Evolutionary conservation across 2,113 vertebrate species (phyloP).

Genomic region (Syngnathoides biaculeatus): DNA sequence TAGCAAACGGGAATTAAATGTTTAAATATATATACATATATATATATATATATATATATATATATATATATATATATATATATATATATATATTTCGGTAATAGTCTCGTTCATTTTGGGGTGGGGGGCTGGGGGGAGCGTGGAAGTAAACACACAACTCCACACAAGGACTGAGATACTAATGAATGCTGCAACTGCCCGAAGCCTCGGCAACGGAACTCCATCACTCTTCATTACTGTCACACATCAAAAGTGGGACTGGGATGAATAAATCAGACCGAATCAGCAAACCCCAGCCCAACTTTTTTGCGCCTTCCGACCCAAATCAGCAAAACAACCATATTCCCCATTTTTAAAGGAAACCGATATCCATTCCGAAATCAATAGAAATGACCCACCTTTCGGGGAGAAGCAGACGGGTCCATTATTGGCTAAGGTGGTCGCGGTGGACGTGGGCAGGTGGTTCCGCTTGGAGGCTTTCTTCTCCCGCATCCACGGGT

Average conservation of each 20-base stretch:
- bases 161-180: conserved; percentile 72
- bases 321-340: background rate
- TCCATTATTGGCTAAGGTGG: conserved; percentile 76
- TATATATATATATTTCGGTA: too few relatives aligned
- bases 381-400: conserved; percentile 77
- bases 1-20: too few relatives aligned
- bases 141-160: background rate
- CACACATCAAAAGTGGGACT: conserved; percentile 91
- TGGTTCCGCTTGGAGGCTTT: conserved; percentile 92
- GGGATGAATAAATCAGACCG: conserved; percentile 86
- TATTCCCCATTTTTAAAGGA: background rate
- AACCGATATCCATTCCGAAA: too few relatives aligned
- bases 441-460: conserved; percentile 75
- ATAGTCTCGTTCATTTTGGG: too few relatives aligned
- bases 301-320: conserved; percentile 54
- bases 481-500: conserved; percentile 99
- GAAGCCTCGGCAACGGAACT: conserved; percentile 86
- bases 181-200: conserved; percentile 97
- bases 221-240: conserved; percentile 99
- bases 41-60: too few relatives aligned
- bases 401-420: conserved; percentile 90
- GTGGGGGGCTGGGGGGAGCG: too few relatives aligned
- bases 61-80: too few relatives aligned
- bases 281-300: conserved; percentile 63
- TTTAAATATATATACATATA: too few relatives aligned